phyloP scores from a whole-genome alignment of 2,888 invertebrate genomes.

The Habroteleia sp. region DNA sequence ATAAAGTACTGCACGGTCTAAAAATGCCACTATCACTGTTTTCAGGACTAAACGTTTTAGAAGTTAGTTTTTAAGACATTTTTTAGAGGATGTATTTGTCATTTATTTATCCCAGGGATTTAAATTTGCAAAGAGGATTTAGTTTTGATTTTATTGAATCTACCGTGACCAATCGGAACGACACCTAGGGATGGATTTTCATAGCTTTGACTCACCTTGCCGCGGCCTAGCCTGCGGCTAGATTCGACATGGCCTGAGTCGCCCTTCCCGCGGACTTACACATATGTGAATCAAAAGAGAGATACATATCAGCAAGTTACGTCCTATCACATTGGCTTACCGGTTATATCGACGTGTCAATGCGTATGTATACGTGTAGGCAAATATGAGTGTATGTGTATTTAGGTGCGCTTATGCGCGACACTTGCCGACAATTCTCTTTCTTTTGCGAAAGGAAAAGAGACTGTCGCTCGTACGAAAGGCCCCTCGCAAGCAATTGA shows the following conservation, averaged over 20 bases:
- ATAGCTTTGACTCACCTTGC: slow-evolving; percentile 77
- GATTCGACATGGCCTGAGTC: slow-evolving; percentile 54
- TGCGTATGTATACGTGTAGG: slow-evolving; percentile 9
- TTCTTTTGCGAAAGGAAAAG: slow-evolving; percentile 64
- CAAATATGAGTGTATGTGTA: slow-evolving; percentile 39
- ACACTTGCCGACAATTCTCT: slow-evolving; percentile 63
- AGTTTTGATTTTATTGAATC: slow-evolving; percentile 6
- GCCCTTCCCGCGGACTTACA: slow-evolving; percentile 43
- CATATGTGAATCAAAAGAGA: slow-evolving; percentile 39
- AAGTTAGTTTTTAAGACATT: neutral
- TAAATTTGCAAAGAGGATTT: slow-evolving; percentile 7
- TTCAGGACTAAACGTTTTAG: too few species aligned
- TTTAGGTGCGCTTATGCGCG: slow-evolving; percentile 29
- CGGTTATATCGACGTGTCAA: slow-evolving; percentile 17
- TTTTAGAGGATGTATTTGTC: neutral
- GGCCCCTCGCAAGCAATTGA: slow-evolving; percentile 41
- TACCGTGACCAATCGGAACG: slow-evolving; percentile 54
- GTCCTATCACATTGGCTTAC: slow-evolving; percentile 16
- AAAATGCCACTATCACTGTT: too few species aligned
- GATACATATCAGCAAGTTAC: slow-evolving; percentile 31
- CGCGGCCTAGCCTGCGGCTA: slow-evolving; percentile 79
- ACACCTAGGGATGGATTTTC: slow-evolving; percentile 71
- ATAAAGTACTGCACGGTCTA: too few species aligned
- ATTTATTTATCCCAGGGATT: slow-evolving; percentile 10
- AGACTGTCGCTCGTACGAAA: slow-evolving; percentile 49